Evolutionary conservation across 1,140 invertebrate genomes (phyloP).

Genomic region (Bacillus rossius): DNA sequence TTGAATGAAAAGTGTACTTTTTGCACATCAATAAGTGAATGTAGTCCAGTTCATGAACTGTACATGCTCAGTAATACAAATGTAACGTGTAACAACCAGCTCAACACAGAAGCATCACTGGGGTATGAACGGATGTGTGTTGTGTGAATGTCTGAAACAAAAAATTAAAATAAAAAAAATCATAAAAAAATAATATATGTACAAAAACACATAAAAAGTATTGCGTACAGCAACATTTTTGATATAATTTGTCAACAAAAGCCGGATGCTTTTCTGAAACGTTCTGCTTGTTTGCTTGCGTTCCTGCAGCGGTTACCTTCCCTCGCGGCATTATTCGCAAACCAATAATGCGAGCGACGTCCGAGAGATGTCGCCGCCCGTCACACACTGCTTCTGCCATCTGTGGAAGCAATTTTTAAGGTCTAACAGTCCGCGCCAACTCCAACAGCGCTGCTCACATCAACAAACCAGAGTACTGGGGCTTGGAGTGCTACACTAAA

Average conservation of each 20-base stretch:
- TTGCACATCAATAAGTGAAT: background rate
- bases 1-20: background rate
- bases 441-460: background rate
- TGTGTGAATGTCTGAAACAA: conserved; percentile 9
- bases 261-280: conserved; percentile 11
- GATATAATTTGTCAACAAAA: conserved; percentile 13
- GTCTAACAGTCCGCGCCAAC: background rate
- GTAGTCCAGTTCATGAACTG: background rate
- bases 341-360: conserved; percentile 7
- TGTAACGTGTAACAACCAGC: conserved; percentile 9
- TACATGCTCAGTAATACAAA: background rate
- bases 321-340: conserved; percentile 11
- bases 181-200: background rate
- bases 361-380: conserved; percentile 10
- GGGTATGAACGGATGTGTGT: conserved; percentile 5
- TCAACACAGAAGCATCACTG: conserved; percentile 10
- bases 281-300: background rate
- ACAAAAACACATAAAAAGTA: conserved; percentile 5
- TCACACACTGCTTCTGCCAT: conserved; percentile 15
- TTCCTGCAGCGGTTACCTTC: conserved; percentile 2
- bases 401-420: conserved; percentile 14
- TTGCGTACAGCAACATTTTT: conserved; percentile 3
- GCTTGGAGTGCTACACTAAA: too few relatives aligned
- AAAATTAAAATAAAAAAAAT: background rate
- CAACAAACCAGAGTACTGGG: too few relatives aligned